Evolutionary conservation across 2,888 invertebrate species (phyloP), one percentile per base, ranked within the genome.

Genomic region (Molanna angustata): DNA sequence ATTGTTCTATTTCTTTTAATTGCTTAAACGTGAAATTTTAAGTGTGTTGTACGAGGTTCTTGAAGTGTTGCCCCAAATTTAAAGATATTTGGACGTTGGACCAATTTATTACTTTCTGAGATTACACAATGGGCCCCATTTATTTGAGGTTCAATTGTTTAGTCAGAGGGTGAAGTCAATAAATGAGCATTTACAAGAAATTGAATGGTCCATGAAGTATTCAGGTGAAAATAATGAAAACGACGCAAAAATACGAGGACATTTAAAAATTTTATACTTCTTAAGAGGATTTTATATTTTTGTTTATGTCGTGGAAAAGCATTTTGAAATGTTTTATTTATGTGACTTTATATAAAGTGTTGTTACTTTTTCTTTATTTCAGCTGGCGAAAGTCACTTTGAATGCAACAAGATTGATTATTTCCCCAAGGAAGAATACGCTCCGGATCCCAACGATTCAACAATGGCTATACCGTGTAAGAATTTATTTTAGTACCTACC

Each of bases 391-490:
- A 79, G 77, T 59, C 76, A 83, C 59, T 85, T 84, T 71, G 79
- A 83, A 61, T 93, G 93, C 72, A 78, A 83, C 66, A 86, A 86
- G 71, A 93, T 94, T 62, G 90, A 94, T 66, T 93, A 92, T 72
- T 93, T 94, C 68, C 86, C 92, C 6, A 79, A 86, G 64, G 91
- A 91, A 64, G 88, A 88, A 64, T 92, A 93, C 73, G 84, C 86
- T 62, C 89, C 93, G 11, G 93, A 94, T 72, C 87, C 88, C 0
- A 86, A 86, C 65, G 93, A 94, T 69, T 93, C 92, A 6, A 91
- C 93, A n/a, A 85, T 89, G 73, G 92, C 92, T 19, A 93, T 94
- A 74, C 92, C 93, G 68, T 93, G 94, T 94, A 81, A 90, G 92
- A 85, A 37, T 16, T n/a, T n/a, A n/a, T n/a, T n/a, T n/a, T n/a